Base-by-base conservation (phyloP, 2,888 invertebrate species). In the Thereva nobilitata region DNA sequence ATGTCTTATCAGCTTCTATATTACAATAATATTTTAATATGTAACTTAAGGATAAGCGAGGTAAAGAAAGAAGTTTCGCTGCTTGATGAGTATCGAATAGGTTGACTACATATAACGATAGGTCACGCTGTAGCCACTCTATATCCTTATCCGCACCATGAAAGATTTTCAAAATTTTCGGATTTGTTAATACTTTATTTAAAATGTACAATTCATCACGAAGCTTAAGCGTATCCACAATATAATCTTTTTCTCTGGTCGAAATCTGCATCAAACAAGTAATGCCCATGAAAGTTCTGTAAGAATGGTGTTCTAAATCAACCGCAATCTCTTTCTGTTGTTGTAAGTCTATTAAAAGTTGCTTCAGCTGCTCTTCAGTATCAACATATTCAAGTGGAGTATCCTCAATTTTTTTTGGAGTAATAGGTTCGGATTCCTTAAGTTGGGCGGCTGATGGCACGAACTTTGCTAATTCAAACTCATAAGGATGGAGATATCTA, bases 31-130 rank as follows among this genome's bases (percentile, higher is more conserved):
- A 84, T 74, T 87, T 84, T 42, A 98, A 83, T 44, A 99, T 83
- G 78, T 88, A 88, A 0, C 92, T 89, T 57, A 94, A 82, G 4
- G 95, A 93, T 1, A 90, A 82, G 10, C 87, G 86, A 0, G 87
- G 82, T 69, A 91, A 83, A 35, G 86, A 85, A 0, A 98, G 83
- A 3, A 86, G 83, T 71, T 89, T 87, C 0, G 94, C 89, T 0
- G 97, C 97, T 76, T 91, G 89, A 76, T 93, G 88, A 0, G 98
- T 99, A 79, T 99, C 99, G 78, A 99, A 97, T 88, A 99, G 86
- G 72, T 97, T 97, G 0, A 99, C 97, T 3, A 99, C 82, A 77
- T 99, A 99, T 1, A 99, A 78, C 0, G 95, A 92, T 66, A 98
- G 87, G 84, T 99, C 99, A 10, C 95, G 84, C 79, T 99, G 99